phyloP scores from a whole-genome alignment of 2,888 invertebrate species.

The Pristionchus maxplancki region DNA sequence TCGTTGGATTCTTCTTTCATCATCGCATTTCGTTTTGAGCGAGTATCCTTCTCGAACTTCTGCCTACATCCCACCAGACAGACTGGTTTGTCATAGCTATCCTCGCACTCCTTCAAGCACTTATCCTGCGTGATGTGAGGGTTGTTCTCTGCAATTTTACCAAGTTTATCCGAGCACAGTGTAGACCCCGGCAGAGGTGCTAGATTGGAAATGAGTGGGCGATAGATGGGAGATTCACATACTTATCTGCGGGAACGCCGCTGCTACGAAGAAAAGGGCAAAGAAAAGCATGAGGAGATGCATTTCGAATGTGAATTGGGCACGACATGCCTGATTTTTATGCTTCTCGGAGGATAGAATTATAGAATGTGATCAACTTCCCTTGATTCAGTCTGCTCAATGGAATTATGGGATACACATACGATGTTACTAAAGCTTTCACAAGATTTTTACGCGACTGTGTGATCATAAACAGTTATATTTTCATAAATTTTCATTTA shows the following conservation, averaged over 20 bases:
- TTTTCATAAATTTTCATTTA: no score
- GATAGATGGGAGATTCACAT: no score
- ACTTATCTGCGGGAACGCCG: background rate
- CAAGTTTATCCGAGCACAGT: background rate
- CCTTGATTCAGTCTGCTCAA: background rate
- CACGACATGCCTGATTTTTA: background rate
- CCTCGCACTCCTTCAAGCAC: background rate
- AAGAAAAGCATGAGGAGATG: background rate
- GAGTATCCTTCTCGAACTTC: background rate
- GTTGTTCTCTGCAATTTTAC: background rate
- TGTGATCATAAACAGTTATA: no score
- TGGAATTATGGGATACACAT: background rate
- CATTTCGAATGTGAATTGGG: background rate
- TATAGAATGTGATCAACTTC: background rate
- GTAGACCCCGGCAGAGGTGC: background rate
- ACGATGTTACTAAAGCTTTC: no score
- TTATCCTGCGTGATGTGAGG: background rate
- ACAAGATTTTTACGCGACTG: no score
- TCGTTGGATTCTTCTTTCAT: background rate
- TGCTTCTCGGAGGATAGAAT: background rate
- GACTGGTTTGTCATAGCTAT: background rate
- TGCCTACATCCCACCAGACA: background rate
- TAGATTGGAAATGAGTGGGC: background rate
- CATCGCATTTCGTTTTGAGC: background rate
- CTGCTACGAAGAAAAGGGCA: background rate